Percentiles rank a stretch among this genome's conserved stretches.
These are phyloP conservation scores for Drosophila parabipectinata DNA, from an alignment of 1,140 invertebrate genomes.

Conservation along the genomic window DNA sequence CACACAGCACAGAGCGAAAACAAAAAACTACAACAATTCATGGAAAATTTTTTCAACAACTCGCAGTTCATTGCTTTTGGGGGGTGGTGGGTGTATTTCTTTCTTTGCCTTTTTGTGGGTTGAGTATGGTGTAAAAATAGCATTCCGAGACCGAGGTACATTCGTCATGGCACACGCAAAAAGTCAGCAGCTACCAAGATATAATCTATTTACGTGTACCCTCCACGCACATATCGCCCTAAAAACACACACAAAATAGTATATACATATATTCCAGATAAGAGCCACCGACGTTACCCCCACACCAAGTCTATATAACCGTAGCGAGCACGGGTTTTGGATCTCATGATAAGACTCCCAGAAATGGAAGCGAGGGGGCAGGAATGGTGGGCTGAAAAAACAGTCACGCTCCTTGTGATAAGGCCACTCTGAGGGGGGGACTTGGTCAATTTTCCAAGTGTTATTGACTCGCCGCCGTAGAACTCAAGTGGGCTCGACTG, in stretches of 20 bases:
- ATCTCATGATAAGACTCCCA: slow-evolving; percentile 72
- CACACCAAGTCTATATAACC: slow-evolving; percentile 13
- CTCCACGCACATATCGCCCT: slow-evolving; percentile 2
- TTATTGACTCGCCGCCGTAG: slow-evolving; percentile 63
- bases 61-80: slow-evolving; percentile 69
- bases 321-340: slow-evolving; percentile 70
- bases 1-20: slow-evolving; percentile 14
- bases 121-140: slow-evolving; percentile 53
- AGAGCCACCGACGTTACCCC: slow-evolving; percentile 16
- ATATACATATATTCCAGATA: slow-evolving; percentile 17
- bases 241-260: background rate
- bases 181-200: slow-evolving; percentile 73
- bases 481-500: slow-evolving; percentile 69
- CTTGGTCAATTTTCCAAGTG: slow-evolving; percentile 74
- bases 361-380: background rate
- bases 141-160: slow-evolving; percentile 34
- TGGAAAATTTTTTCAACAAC: slow-evolving; percentile 81
- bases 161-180: slow-evolving; percentile 81
- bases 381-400: background rate
- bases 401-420: slow-evolving; percentile 53
- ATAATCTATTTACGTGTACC: slow-evolving; percentile 54
- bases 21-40: slow-evolving; percentile 68
- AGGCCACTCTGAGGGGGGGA: slow-evolving; percentile 35
- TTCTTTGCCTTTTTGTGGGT: background rate
- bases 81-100: slow-evolving; percentile 12